These are phyloP conservation scores for Batillaria attramentaria DNA, from an alignment of 1,140 invertebrate species.

Conservation along the genomic window DNA sequence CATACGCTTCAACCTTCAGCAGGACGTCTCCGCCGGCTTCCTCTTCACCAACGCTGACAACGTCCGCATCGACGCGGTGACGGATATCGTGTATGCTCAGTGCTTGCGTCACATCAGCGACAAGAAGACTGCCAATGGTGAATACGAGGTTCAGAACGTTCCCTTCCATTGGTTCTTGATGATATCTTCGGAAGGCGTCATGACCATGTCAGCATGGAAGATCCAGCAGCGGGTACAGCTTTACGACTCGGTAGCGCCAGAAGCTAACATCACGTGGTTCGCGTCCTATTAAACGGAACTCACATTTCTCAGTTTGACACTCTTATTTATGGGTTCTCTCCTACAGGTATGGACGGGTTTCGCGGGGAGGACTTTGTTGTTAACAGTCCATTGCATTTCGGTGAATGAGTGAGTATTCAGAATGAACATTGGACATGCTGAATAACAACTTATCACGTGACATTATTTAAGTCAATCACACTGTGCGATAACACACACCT, in stretches of 20 bases:
- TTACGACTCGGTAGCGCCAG: conserved; percentile 36
- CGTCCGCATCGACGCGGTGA: conserved; percentile 16
- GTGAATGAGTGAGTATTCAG: no score
- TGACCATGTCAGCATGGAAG: conserved; percentile 37
- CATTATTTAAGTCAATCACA: no score
- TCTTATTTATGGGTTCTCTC: no score
- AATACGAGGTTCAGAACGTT: conserved; percentile 36
- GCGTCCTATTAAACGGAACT: conserved; percentile 23
- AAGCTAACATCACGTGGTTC: conserved; percentile 44
- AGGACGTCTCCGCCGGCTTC: conserved; percentile 35
- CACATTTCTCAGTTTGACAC: no score
- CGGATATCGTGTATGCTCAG: conserved; percentile 27
- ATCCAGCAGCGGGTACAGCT: conserved; percentile 9
- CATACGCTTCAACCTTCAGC: conserved; percentile 39
- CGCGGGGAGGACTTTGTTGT: no score
- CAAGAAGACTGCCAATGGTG: conserved; percentile 18
- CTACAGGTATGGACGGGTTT: no score
- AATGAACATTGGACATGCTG: no score
- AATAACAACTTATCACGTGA: no score
- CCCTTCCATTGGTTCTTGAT: conserved; percentile 42
- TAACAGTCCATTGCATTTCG: no score
- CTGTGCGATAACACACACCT: no score
- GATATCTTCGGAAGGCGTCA: conserved; percentile 36
- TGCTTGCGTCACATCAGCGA: conserved; percentile 39
- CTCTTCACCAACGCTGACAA: conserved; percentile 44